These are phyloP conservation scores for Pimpla rufipes DNA, from an alignment of 2,888 invertebrate genomes.

Conservation along the genomic window DNA sequence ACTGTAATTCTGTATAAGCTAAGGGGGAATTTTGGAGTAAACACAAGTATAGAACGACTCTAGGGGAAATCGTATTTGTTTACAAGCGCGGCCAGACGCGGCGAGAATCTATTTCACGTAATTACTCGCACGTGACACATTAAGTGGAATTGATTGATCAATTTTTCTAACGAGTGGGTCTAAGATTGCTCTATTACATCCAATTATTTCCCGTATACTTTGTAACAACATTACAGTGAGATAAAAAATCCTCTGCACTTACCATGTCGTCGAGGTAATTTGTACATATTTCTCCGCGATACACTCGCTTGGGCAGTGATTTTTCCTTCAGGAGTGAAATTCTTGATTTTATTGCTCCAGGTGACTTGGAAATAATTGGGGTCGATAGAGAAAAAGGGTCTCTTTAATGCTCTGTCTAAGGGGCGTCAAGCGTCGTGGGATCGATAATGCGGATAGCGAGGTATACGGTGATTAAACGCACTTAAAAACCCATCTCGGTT, in stretches of 20 bases:
- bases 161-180: not conserved
- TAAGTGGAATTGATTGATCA: not conserved
- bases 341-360: conserved; percentile 18
- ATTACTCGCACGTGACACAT: not conserved
- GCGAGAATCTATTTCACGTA: not conserved
- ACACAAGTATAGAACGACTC: not conserved
- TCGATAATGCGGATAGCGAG: conserved; percentile 56
- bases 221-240: not conserved
- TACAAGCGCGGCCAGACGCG: conserved; percentile 1
- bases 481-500: conserved; percentile 6
- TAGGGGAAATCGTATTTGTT: not conserved
- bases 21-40: not conserved
- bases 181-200: not conserved
- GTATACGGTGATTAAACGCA: conserved; percentile 40
- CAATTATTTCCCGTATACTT: not conserved
- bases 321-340: not conserved
- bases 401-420: conserved; percentile 32
- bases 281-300: not conserved
- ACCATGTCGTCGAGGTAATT: conserved; percentile 10
- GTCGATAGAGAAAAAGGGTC: conserved; percentile 41
- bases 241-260: not conserved
- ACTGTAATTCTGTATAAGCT: not conserved
- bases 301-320: not conserved
- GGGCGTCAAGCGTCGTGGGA: conserved; percentile 62
- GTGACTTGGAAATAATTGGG: conserved; percentile 46